Evolutionary conservation across 2,113 vertebrate species (phyloP).

Genomic region (Paracanthobrama guichenoti): DNA sequence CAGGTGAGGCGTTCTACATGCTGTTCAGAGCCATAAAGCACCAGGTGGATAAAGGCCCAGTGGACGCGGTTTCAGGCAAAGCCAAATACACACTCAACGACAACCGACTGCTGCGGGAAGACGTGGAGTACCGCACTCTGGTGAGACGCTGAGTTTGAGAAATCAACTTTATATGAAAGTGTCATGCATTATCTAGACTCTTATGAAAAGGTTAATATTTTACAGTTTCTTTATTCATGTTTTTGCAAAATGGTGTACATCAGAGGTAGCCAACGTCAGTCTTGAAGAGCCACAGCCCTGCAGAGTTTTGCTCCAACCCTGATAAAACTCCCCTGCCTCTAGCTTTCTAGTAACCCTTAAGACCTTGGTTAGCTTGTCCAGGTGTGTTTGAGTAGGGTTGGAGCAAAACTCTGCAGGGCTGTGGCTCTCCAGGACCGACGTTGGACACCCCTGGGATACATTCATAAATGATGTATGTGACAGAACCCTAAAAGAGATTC

Average conservation of each 20-base stretch:
- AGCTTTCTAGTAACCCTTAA: no score
- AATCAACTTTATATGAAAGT: neutral
- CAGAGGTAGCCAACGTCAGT: no score
- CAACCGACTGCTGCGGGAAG: constrained; percentile 92
- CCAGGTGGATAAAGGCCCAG: constrained; percentile 96
- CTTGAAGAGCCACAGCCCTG: no score
- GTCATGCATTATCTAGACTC: neutral
- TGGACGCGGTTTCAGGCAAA: constrained; percentile 94
- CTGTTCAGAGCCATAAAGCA: constrained; percentile 97
- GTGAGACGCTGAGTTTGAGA: constrained; percentile 69
- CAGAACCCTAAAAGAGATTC: neutral
- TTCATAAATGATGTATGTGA: neutral
- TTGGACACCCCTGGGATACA: no score
- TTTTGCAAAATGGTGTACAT: neutral
- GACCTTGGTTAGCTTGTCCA: no score
- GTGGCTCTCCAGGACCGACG: no score
- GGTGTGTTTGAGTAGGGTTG: no score
- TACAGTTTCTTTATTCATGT: neutral
- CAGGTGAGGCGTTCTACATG: constrained; percentile 96
- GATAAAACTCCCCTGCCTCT: no score
- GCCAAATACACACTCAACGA: constrained; percentile 97
- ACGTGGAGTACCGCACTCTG: constrained; percentile 92
- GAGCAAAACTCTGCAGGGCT: no score
- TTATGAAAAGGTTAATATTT: neutral
- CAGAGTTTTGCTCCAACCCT: no score